These are phyloP conservation scores for Eumeta japonica DNA, from an alignment of 1,140 invertebrate genomes.

Conservation along the genomic window DNA sequence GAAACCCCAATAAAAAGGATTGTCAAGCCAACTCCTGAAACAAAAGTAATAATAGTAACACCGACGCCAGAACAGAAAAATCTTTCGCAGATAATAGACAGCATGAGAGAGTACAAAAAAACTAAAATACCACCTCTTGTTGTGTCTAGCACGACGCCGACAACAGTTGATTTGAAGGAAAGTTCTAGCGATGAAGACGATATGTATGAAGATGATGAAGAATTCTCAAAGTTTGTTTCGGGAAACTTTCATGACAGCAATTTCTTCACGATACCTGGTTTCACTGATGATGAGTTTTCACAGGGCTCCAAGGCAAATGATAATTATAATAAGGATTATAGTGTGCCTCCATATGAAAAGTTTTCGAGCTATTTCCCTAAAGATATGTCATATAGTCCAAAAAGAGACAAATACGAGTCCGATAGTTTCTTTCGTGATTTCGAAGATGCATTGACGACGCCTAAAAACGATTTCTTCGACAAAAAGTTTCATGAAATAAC, in stretches of 20 bases:
- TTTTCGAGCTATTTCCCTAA: slow-evolving; percentile 39
- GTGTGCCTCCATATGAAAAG: slow-evolving; percentile 24
- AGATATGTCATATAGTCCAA: slow-evolving; percentile 26
- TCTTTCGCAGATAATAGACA: slow-evolving; percentile 34
- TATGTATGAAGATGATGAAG: slow-evolving; percentile 28
- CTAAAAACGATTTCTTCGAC: slow-evolving; percentile 48
- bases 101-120: slow-evolving; percentile 36
- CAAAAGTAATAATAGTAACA: slow-evolving; percentile 33
- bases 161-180: slow-evolving; percentile 6
- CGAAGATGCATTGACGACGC: slow-evolving; percentile 42
- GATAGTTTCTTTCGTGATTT: slow-evolving; percentile 33
- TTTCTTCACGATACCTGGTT: slow-evolving; percentile 41
- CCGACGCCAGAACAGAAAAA: slow-evolving; percentile 41
- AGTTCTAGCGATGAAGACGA: slow-evolving; percentile 23
- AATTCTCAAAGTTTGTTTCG: slow-evolving; percentile 28
- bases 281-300: slow-evolving; percentile 20
- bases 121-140: slow-evolving; percentile 27
- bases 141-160: slow-evolving; percentile 17
- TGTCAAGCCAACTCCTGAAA: slow-evolving; percentile 20
- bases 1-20: slow-evolving; percentile 23
- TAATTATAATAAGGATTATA: slow-evolving; percentile 28
- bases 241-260: slow-evolving; percentile 31
- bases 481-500: slow-evolving; percentile 41
- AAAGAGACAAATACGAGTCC: slow-evolving; percentile 15
- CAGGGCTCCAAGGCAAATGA: slow-evolving; percentile 22